Base-by-base conservation (phyloP, 1,140 invertebrate genomes). In the Habropoda laboriosa region DNA sequence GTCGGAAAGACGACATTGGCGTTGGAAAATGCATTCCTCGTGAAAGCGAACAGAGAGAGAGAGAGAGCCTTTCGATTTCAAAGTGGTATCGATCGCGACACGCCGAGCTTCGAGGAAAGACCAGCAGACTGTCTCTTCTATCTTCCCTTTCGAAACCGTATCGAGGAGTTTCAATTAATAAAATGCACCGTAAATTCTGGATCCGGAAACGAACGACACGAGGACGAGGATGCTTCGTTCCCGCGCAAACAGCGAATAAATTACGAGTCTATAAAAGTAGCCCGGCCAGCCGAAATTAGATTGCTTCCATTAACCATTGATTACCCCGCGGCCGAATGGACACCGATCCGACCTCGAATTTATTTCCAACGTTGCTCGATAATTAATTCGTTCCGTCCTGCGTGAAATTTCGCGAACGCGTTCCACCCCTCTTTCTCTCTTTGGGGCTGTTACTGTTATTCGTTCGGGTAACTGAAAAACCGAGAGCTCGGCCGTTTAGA, bases 21-120 rank as follows among this genome's bases (percentile, higher is more conserved):
- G 30, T 49, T 64, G 68, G 66, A 66, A 57, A 81, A 53, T 81
- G 53, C 70, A 84, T 73, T 85, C 38, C n/a, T n/a, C n/a, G n/a
- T n/a, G n/a, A n/a, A n/a, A n/a, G n/a, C 49, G 57, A 67, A 66
- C 61, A 24, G 30, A 32, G 45, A n/a, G 72, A 32, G 45, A n/a
- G 72, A 12, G 71, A 70, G 30, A 42, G 42, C 16, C 24, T 72
- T 74, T 53, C 71, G 42, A 85, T 76, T 75, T 76, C 53, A 21
- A 80, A 76, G 42, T 40, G 35, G 18, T 79, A 79, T 79, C 78
- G 78, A 75, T 79, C 68, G 68, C 5, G 16, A 38, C 35, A 1
- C 7, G 13, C n/a, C n/a, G 30, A 32, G 32, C n/a, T n/a, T n/a
- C 47, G 13, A 12, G 7, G 40, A 27, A 30, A 45, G 21, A n/a